Evolutionary conservation across 2,113 vertebrate genomes (phyloP).

Genomic region (Xiphophorus hellerii): DNA sequence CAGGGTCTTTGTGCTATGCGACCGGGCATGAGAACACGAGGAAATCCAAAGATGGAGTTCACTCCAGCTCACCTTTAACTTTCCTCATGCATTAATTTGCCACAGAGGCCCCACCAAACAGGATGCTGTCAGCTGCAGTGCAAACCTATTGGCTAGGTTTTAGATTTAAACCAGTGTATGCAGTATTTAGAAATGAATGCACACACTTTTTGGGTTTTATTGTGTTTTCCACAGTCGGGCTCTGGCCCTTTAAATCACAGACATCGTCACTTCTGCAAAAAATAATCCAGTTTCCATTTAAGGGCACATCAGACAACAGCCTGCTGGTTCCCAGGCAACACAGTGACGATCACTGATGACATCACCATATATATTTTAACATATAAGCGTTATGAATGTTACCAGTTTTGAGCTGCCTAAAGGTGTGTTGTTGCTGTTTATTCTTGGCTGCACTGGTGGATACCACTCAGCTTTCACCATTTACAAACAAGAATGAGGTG

Average conservation of each 20-base stretch:
- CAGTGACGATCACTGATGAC: constrained; percentile 7
- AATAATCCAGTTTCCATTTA: constrained; percentile 17
- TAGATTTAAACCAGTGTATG: neutral
- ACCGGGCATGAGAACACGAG: constrained; percentile 63
- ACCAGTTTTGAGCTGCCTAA: neutral
- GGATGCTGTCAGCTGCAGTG: neutral
- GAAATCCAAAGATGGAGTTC: constrained; percentile 43
- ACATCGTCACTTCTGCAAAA: constrained; percentile 1
- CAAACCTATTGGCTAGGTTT: neutral
- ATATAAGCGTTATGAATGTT: neutral
- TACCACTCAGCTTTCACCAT: neutral
- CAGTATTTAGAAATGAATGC: neutral
- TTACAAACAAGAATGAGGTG: neutral
- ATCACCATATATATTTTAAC: constrained; percentile 17
- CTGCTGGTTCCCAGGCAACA: constrained; percentile 48
- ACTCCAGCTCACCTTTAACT: constrained; percentile 52
- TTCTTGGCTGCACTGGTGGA: neutral
- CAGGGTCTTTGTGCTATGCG: constrained; percentile 43
- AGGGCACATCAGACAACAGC: constrained; percentile 25
- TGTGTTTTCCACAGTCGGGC: neutral
- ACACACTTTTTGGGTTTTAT: neutral
- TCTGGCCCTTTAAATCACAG: constrained; percentile 4
- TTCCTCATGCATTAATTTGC: constrained; percentile 35
- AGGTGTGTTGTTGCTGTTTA: neutral
- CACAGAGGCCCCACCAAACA: constrained; percentile 4